A percentile compares a stretch with the other conserved stretches of the same genome.
These are phyloP conservation scores for Rousettus madagascariensis DNA, from an alignment of 2,797 vertebrate species.

Conservation along the genomic window DNA sequence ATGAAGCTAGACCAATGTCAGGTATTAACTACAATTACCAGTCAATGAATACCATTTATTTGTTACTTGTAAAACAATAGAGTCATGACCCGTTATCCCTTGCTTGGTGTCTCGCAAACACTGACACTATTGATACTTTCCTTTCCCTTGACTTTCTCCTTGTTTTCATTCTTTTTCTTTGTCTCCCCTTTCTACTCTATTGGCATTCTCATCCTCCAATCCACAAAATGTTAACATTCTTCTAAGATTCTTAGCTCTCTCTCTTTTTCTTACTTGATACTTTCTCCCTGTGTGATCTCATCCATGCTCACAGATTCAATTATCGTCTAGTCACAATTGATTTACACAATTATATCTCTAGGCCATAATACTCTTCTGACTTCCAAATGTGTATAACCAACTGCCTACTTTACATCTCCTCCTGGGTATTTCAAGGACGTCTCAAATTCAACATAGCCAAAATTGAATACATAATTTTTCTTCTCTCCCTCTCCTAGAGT, in stretches of 20 bases:
- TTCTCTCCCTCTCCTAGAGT: neutral
- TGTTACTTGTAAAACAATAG: neutral
- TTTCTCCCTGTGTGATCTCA: conserved; percentile 31
- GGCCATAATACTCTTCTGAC: neutral
- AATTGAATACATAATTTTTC: conserved; percentile 5
- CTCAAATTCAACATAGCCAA: conserved; percentile 11
- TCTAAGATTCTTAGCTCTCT: neutral
- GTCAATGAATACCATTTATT: neutral
- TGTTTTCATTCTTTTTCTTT: neutral
- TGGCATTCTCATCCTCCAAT: neutral
- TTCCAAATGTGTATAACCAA: conserved; percentile 37
- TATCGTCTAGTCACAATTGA: conserved; percentile 27
- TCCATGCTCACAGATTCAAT: conserved; percentile 27
- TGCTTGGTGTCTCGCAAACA: neutral
- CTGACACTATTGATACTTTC: neutral
- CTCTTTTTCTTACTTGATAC: neutral
- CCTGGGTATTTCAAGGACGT: neutral
- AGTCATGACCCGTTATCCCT: neutral
- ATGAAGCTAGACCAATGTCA: neutral
- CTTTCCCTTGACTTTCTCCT: neutral
- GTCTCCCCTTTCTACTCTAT: neutral
- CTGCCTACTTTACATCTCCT: neutral
- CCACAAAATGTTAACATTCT: neutral
- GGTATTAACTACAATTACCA: neutral
- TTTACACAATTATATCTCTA: conserved; percentile 52